Conservation (phyloP, 2,113 vertebrate species). For the Gracilinanus agilis region DNA sequence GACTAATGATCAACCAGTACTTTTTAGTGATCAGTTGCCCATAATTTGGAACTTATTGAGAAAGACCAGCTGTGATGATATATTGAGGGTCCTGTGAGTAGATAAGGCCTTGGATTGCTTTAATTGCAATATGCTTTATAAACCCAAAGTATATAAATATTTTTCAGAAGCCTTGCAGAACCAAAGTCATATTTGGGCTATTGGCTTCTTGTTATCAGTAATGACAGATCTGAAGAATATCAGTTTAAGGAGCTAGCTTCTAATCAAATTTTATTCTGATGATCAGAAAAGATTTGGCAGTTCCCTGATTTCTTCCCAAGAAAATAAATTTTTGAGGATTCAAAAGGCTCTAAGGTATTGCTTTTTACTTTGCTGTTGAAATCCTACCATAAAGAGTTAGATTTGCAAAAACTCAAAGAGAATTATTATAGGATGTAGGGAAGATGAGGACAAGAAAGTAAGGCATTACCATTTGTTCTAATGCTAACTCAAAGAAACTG, state of each 20-base stretch:
- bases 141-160: not conserved
- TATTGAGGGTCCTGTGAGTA: not conserved
- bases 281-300: conserved; percentile 14
- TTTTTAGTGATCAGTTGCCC: not conserved
- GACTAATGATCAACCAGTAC: not conserved
- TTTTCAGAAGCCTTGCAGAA: not conserved
- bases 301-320: not conserved
- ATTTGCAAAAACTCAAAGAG: not conserved
- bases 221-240: not conserved
- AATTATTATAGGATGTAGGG: not conserved
- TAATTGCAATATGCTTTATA: not conserved
- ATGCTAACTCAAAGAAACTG: not conserved
- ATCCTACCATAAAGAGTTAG: not conserved
- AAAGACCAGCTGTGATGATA: not conserved
- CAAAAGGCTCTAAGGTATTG: conserved; percentile 16
- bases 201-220: not conserved
- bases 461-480: not conserved
- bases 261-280: not conserved
- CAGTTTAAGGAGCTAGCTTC: not conserved
- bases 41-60: not conserved
- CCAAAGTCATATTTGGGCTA: not conserved
- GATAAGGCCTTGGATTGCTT: not conserved
- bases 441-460: not conserved
- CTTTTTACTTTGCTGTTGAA: not conserved
- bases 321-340: conserved; percentile 14